Evolutionary conservation across 2,888 invertebrate genomes (phyloP), one percentile per base, ranked within the genome.

Genomic region (Lasius fuliginosus): DNA sequence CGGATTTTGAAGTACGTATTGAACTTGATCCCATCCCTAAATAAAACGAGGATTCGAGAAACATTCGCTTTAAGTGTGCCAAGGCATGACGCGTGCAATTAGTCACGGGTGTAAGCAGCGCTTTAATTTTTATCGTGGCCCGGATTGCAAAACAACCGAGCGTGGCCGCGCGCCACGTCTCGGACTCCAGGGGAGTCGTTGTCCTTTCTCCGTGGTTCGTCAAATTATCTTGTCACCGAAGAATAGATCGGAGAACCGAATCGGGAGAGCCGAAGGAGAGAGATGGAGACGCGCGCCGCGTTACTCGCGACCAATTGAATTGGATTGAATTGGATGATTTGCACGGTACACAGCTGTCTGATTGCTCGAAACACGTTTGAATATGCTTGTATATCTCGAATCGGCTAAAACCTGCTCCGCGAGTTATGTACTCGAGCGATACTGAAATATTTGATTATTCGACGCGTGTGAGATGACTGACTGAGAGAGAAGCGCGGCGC

Each of bases 141-240:
- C 82, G 82, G 65, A 87, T 87, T 87, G 89, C 87, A 56, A 84
- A 86, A 77, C 64, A 67, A 49, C 75, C 74, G 64, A 73, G 79
- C 71, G 77, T 77, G 42, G 68, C 58, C 36, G 23, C 23, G 23
- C 36, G 65, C 8, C n/a, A 42, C 46, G 23, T 64, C 49, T 65
- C 56, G 30, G 23, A 36, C 33, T 23, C 60, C 4, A 46, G 46
- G 49, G 67, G n/a, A 30, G 42, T 15, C 40, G 11, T 12, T 58
- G 9, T 79, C 71, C 79, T 81, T 73, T 81, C 79, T 73, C 73
- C 60, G 33, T 81, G 73, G 60, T 71, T 79, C 79, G 60, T 73
- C 79, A 46, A 73, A 79, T 79, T 79, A 79, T 79, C 60, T 58
- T 15, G 23, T 60, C 71, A 33, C 71, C 53, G 53, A 30, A 18